These are phyloP conservation scores for Sylvia atricapilla DNA, from an alignment of 2,113 vertebrate species.

Conservation along the genomic window DNA sequence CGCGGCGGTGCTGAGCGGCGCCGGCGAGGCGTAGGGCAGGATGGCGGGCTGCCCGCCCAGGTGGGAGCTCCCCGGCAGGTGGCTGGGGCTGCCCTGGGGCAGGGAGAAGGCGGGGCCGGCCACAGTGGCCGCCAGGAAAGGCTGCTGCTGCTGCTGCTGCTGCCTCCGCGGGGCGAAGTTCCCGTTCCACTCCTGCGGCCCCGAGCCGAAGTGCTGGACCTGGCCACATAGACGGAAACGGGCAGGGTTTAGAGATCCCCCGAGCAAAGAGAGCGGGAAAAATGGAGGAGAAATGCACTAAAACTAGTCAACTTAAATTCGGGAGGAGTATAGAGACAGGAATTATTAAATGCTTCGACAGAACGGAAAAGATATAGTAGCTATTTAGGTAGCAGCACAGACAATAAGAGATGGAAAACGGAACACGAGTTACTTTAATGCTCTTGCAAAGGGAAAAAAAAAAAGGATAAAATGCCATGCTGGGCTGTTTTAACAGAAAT, in stretches of 20 bases:
- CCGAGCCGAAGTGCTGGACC: constrained; percentile 90
- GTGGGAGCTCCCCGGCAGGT: constrained; percentile 75
- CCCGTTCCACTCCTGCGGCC: constrained; percentile 93
- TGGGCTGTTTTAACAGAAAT: constrained; percentile 66
- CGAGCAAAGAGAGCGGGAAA: not conserved
- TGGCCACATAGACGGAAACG: constrained; percentile 46
- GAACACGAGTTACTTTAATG: constrained; percentile 41
- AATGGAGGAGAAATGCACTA: constrained; percentile 21
- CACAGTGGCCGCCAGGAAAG: constrained; percentile 85
- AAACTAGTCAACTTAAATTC: constrained; percentile 49
- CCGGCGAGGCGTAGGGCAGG: constrained; percentile 85
- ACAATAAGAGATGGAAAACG: constrained; percentile 40
- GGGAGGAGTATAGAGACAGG: not conserved
- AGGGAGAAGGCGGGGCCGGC: constrained; percentile 87
- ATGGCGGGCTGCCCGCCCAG: constrained; percentile 85
- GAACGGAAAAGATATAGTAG: not conserved
- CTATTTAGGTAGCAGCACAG: constrained; percentile 32
- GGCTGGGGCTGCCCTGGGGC: constrained; percentile 90
- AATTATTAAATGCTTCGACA: not conserved
- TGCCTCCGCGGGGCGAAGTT: constrained; percentile 89
- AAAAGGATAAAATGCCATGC: constrained; percentile 32
- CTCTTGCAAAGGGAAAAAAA: not conserved
- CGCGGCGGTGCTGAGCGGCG: constrained; percentile 82
- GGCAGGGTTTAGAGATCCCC: not conserved
- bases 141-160: constrained; percentile 78